Conservation (phyloP, 2,113 vertebrate genomes). For the Rissa tridactyla region DNA sequence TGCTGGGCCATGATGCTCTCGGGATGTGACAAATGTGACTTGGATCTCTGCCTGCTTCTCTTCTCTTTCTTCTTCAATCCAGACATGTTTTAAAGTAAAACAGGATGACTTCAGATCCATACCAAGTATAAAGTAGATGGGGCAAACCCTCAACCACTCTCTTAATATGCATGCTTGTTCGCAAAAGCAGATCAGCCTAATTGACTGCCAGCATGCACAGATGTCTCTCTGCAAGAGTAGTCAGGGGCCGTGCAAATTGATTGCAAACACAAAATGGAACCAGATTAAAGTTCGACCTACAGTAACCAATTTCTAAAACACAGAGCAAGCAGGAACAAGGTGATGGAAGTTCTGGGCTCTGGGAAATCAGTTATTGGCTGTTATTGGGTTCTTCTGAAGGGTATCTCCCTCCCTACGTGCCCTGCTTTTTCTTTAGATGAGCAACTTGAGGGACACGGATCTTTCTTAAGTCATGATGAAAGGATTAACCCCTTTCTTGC, state of each 20-base stretch:
- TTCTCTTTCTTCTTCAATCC: neutral
- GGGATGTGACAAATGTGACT: neutral
- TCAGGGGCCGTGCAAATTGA: neutral
- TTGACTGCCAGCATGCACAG: slow-evolving; percentile 18
- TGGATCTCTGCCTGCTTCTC: neutral
- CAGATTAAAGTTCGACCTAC: slow-evolving; percentile 7
- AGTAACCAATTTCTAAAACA: neutral
- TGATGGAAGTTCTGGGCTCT: neutral
- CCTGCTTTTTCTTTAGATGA: neutral
- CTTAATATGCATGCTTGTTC: neutral
- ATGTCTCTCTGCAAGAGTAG: neutral
- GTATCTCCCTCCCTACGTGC: neutral
- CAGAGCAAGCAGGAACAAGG: neutral
- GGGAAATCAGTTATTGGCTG: neutral
- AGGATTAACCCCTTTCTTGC: neutral
- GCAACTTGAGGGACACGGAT: neutral
- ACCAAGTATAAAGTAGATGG: neutral
- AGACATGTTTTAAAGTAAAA: neutral
- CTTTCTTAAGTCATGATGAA: neutral
- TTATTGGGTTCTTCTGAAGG: neutral
- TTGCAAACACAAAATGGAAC: slow-evolving; percentile 1
- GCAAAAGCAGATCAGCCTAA: slow-evolving; percentile 24
- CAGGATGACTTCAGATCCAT: neutral
- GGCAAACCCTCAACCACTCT: neutral
- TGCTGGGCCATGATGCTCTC: neutral